A percentile compares a stretch with the other conserved stretches of the same genome.
Evolutionary conservation across 1,140 invertebrate species (phyloP).

Genomic region (Polypedilum vanderplanki): DNA sequence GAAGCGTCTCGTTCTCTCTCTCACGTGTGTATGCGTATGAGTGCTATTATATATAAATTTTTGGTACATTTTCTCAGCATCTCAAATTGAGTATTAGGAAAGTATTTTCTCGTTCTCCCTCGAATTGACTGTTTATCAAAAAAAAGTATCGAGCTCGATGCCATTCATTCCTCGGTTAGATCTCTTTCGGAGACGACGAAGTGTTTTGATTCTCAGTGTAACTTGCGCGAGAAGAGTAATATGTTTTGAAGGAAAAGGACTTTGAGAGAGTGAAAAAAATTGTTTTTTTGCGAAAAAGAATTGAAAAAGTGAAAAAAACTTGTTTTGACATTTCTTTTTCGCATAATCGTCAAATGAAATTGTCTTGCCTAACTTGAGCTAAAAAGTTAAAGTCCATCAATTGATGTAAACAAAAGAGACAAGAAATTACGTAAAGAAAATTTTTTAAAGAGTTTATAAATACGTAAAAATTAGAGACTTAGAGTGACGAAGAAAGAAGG

Average conservation of each 20-base stretch:
- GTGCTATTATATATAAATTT: background rate
- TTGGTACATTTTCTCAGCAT: conserved; percentile 27
- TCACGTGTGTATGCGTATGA: background rate
- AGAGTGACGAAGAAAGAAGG: background rate
- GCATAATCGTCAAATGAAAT: background rate
- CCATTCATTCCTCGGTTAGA: conserved; percentile 1
- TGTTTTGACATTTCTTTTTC: background rate
- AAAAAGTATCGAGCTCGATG: conserved; percentile 12
- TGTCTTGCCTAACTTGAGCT: background rate
- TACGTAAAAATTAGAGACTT: background rate
- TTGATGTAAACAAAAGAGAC: background rate
- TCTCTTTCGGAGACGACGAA: background rate
- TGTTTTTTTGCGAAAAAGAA: background rate
- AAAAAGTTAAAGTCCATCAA: background rate
- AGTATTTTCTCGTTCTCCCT: conserved; percentile 10
- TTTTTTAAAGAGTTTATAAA: background rate
- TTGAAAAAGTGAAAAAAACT: background rate
- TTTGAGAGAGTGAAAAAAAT: background rate
- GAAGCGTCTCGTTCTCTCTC: background rate
- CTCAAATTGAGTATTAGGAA: background rate
- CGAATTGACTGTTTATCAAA: conserved; percentile 21
- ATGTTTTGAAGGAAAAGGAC: background rate
- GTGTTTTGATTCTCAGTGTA: background rate
- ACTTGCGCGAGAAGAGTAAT: background rate
- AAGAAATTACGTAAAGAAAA: background rate